These are phyloP conservation scores for Dolichotis patagonum DNA, from an alignment of 2,113 vertebrate genomes.

Conservation along the genomic window DNA sequence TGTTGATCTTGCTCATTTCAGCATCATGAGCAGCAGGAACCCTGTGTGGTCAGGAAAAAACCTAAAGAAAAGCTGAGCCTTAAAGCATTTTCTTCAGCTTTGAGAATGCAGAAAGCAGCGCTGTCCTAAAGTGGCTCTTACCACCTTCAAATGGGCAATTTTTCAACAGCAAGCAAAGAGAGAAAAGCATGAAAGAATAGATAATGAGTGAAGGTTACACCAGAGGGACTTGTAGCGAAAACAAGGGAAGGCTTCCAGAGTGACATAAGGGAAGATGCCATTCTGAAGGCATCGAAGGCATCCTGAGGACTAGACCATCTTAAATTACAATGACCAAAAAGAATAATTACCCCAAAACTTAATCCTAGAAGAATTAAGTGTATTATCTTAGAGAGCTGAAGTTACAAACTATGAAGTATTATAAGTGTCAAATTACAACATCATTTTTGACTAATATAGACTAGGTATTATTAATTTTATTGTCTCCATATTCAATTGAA, in stretches of 20 bases:
- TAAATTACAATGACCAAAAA: neutral
- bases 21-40: neutral
- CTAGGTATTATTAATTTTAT: neutral
- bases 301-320: too few species aligned
- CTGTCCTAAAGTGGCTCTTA: neutral
- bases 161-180: neutral
- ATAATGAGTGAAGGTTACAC: neutral
- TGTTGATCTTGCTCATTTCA: neutral
- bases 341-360: neutral
- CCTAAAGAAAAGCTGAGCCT: neutral
- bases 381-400: neutral
- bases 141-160: neutral
- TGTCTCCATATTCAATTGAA: neutral
- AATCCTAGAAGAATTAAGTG: neutral
- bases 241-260: neutral
- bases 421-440: conserved; percentile 28
- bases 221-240: neutral
- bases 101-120: neutral
- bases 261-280: neutral
- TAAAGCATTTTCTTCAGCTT: neutral
- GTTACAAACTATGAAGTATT: neutral
- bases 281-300: too few species aligned
- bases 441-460: neutral
- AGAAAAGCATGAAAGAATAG: neutral
- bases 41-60: neutral